Evolutionary conservation across 1,140 invertebrate species (phyloP).

Genomic region (Probaryconus sp.): DNA sequence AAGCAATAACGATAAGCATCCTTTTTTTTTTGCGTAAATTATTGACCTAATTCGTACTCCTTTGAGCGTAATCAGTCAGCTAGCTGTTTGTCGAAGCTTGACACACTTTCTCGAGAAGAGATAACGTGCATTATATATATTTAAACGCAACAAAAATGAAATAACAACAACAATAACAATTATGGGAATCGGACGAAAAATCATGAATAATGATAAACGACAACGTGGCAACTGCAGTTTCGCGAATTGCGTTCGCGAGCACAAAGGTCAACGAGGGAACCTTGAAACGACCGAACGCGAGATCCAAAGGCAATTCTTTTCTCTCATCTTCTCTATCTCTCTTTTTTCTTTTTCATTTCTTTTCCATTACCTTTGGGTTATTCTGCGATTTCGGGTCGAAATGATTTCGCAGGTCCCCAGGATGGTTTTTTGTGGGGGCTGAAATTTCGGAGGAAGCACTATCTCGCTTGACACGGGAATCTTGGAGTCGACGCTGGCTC

Average conservation of each 20-base stretch:
- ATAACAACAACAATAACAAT: too few species aligned
- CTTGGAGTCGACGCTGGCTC: neutral
- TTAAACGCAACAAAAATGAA: conserved; percentile 1
- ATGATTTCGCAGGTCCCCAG: neutral
- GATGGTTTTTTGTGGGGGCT: neutral
- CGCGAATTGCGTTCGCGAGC: neutral
- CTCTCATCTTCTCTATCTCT: neutral
- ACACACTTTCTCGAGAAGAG: conserved; percentile 20
- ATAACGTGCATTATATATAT: neutral
- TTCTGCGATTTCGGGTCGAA: neutral
- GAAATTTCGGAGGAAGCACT: conserved; percentile 5
- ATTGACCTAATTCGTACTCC: conserved; percentile 20
- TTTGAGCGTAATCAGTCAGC: conserved; percentile 25
- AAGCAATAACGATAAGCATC: too few species aligned
- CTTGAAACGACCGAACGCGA: neutral
- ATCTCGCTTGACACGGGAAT: neutral
- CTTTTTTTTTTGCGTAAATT: conserved; percentile 25
- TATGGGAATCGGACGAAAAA: neutral
- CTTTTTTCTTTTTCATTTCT: neutral
- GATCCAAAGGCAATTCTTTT: too few species aligned
- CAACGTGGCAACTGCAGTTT: neutral
- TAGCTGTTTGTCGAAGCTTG: conserved; percentile 19
- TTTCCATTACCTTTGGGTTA: conserved; percentile 4
- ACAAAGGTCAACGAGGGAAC: neutral
- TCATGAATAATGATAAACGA: neutral